A percentile compares a stretch with the other conserved stretches of the same genome.
Evolutionary conservation across 2,797 vertebrate species (phyloP).

Genomic region (Zalophus californianus): DNA sequence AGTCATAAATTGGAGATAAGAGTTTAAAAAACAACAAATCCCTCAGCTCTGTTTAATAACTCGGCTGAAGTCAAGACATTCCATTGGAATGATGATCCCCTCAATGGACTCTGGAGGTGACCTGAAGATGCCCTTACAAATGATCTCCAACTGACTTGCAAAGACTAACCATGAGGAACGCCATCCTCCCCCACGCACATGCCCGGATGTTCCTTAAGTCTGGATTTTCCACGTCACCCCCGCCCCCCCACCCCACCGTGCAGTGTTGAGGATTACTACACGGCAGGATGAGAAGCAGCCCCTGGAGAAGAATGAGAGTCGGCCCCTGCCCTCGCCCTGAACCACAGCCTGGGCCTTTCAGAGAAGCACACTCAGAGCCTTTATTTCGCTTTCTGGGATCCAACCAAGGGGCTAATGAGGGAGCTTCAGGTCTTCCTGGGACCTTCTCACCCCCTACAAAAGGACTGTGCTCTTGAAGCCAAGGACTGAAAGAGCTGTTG

Average conservation of each 20-base stretch:
- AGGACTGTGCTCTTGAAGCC: background rate
- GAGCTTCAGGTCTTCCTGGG: background rate
- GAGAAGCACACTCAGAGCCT: background rate
- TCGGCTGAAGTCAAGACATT: constrained; percentile 17
- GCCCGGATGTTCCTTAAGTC: background rate
- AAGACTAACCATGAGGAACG: background rate
- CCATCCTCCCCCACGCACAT: background rate
- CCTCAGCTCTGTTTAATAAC: background rate
- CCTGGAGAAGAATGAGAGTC: background rate
- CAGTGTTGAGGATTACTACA: background rate
- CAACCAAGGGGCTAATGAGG: background rate
- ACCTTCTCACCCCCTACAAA: background rate
- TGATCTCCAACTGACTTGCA: background rate
- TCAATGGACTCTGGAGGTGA: background rate
- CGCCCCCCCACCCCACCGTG: background rate
- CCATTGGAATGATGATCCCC: background rate
- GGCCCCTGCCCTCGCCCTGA: background rate
- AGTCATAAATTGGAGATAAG: background rate
- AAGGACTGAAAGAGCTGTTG: background rate
- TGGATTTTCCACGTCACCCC: background rate
- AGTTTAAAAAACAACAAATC: constrained; percentile 31
- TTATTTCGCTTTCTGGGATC: constrained; percentile 18
- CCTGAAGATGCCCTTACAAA: background rate
- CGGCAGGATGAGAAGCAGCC: background rate
- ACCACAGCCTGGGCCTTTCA: background rate